phyloP scores from a whole-genome alignment of 2,888 invertebrate genomes.

The Pandemis cinnamomeana region DNA sequence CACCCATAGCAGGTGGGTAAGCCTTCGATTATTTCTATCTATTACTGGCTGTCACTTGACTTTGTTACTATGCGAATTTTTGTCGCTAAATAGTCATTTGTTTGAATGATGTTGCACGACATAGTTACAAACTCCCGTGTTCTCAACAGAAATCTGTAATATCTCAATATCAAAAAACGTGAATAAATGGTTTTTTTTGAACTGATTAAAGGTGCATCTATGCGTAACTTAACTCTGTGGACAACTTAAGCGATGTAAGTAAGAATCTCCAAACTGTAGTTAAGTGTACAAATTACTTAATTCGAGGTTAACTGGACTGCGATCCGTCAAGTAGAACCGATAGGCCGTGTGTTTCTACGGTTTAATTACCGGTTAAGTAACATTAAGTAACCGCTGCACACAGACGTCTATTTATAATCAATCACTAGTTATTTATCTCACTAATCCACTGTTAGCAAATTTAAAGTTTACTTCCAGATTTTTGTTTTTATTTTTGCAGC shows the following conservation, averaged over 20 bases:
- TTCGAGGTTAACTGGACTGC: constrained; percentile 79
- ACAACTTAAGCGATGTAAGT: constrained; percentile 68
- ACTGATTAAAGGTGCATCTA: background rate
- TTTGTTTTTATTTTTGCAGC: too few species aligned
- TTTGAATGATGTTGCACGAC: too few species aligned
- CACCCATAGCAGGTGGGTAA: too few species aligned
- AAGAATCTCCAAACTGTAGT: constrained; percentile 80
- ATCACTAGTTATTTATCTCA: too few species aligned
- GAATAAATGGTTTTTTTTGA: background rate
- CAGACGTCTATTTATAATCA: background rate
- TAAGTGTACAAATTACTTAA: constrained; percentile 85
- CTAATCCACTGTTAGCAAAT: too few species aligned
- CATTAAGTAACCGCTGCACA: background rate
- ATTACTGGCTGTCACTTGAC: too few species aligned
- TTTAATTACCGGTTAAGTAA: background rate
- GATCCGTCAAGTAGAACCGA: constrained; percentile 74
- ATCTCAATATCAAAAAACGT: background rate
- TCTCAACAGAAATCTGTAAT: too few species aligned
- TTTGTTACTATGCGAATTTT: too few species aligned
- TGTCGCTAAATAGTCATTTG: too few species aligned
- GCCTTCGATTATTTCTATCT: too few species aligned
- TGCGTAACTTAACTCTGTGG: constrained; percentile 9
- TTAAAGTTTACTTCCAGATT: too few species aligned
- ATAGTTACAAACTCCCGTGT: too few species aligned
- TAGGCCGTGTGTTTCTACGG: constrained; percentile 28